Conservation (phyloP, 1,140 invertebrate genomes). For the Bombus breviceps region DNA sequence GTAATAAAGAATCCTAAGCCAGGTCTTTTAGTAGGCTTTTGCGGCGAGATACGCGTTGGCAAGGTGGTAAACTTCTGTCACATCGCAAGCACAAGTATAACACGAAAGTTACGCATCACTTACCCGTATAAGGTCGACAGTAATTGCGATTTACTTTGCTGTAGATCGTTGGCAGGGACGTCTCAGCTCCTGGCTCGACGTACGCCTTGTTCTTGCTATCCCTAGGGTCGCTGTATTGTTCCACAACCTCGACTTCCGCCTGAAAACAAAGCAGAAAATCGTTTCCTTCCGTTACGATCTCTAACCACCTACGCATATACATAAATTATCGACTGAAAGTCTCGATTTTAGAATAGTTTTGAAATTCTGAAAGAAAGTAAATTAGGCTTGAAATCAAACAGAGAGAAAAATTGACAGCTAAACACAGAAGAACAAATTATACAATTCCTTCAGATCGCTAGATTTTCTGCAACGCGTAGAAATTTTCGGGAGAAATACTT, state of each 20-base stretch:
- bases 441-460: no score
- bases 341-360: no score
- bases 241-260: conserved; percentile 81
- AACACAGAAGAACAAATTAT: no score
- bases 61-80: not conserved
- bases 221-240: conserved; percentile 82
- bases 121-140: conserved; percentile 85
- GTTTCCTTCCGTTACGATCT: conserved; percentile 34
- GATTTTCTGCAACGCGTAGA: no score
- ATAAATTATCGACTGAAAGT: no score
- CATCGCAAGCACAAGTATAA: no score
- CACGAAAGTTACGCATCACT: conserved; percentile 45
- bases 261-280: conserved; percentile 68
- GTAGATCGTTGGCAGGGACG: conserved; percentile 81
- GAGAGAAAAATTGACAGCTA: no score
- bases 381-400: no score
- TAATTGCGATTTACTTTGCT: conserved; percentile 84
- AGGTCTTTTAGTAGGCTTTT: not conserved
- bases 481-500: no score
- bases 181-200: conserved; percentile 77
- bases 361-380: no score
- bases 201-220: conserved; percentile 82
- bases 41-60: not conserved
- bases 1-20: not conserved
- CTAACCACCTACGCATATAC: no score